Evolutionary conservation across 2,113 vertebrate genomes (phyloP), one percentile per base, ranked within the genome.

Genomic region (Dermatemys mawii): DNA sequence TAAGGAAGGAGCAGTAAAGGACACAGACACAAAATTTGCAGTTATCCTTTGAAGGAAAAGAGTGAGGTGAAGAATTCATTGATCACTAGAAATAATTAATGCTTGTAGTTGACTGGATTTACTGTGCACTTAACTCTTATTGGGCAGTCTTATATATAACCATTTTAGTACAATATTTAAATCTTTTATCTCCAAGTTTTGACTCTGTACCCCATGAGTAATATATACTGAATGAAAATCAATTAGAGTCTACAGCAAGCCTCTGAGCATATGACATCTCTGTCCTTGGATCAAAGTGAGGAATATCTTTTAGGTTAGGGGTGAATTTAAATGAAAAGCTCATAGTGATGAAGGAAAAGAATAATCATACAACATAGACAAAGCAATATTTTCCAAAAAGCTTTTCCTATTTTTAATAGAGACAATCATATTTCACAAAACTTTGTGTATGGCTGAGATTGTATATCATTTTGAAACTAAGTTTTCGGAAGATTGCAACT

Each of bases 261-360:
- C 55, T 88, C 38, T 88, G 53, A 94, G 32, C 11, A 41, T 76
- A 76, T 29, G 29, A 73, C 16, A 55, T 11, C 2, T 90, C 82
- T 87, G 53, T 63, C 41, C 50, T 95, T 88, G 38, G 49, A 94
- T 92, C 60, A 55, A 95, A 93, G 70, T 51, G 53, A 85, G 57
- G 60, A 87, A 87, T 75, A 83, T 3, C 22, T 85, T 19, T 81
- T 85, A 95, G 53, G 26, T 83, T 90, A 85, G n/a, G 13, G 14
- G 50, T 92, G 83, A 90, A 81, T 89, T 87, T 19, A 87, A 89
- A 87, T 92, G 53, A 90, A 87, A 90, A 24, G 38, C 29, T 93
- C 10, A 48, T 0, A 1, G 11, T 57, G 49, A 92, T 35, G 24
- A 82, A 87, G 50, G 38, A 93, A 89, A 85, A 4, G 4, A 78